Conservation (phyloP, 2,888 invertebrate genomes). For the Leptinotarsa peninsularis region DNA sequence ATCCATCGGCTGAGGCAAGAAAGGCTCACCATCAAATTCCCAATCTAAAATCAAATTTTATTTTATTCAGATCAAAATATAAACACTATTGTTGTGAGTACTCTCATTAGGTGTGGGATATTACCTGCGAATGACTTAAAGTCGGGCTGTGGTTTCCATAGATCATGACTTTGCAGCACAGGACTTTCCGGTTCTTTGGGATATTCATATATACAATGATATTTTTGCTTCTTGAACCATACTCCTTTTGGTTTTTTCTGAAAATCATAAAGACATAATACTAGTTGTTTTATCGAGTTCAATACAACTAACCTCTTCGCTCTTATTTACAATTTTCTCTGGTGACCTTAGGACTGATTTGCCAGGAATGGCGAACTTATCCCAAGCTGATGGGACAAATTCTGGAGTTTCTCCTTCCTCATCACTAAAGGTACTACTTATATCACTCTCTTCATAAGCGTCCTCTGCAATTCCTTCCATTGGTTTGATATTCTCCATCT, state of each 20-base stretch:
- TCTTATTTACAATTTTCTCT: slow-evolving; percentile 66
- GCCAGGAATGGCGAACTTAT: slow-evolving; percentile 80
- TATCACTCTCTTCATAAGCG: slow-evolving; percentile 56
- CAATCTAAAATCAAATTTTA: slow-evolving; percentile 60
- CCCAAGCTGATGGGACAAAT: slow-evolving; percentile 86
- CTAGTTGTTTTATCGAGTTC: neutral
- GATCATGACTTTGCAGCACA: slow-evolving; percentile 60
- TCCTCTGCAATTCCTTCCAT: slow-evolving; percentile 61
- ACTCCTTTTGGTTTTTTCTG: slow-evolving; percentile 68
- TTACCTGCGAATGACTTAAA: slow-evolving; percentile 67
- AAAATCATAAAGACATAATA: slow-evolving; percentile 39
- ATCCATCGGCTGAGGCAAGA: slow-evolving; percentile 48
- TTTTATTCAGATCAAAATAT: neutral
- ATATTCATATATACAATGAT: slow-evolving; percentile 87
- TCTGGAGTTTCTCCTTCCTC: slow-evolving; percentile 76
- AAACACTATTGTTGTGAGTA: neutral
- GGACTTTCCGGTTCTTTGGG: slow-evolving; percentile 76
- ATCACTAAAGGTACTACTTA: slow-evolving; percentile 67
- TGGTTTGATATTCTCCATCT: slow-evolving; percentile 55
- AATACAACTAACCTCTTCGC: slow-evolving; percentile 48
- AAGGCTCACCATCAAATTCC: slow-evolving; percentile 63
- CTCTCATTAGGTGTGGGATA: neutral
- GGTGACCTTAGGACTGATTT: slow-evolving; percentile 79
- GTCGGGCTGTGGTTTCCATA: slow-evolving; percentile 62
- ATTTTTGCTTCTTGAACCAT: slow-evolving; percentile 85